phyloP scores from a whole-genome alignment of 1,140 invertebrate species.

The Heliconius hewitsoni region DNA sequence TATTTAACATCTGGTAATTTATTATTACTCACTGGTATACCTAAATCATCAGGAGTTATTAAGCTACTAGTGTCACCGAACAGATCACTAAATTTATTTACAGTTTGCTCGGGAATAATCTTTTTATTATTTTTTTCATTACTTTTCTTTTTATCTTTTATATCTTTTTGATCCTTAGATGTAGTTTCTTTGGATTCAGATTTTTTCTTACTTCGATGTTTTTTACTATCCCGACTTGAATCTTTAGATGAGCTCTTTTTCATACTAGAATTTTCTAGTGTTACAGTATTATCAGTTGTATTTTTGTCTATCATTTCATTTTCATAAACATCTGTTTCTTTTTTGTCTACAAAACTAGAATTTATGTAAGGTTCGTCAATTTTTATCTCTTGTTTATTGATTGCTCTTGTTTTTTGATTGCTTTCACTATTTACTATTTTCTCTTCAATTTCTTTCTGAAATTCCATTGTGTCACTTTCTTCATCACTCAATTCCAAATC shows the following conservation, averaged over 20 bases:
- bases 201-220: conserved; percentile 43
- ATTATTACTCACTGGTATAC: conserved; percentile 38
- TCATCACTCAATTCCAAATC: conserved; percentile 74
- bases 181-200: conserved; percentile 31
- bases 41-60: conserved; percentile 71
- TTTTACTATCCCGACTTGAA: conserved; percentile 31
- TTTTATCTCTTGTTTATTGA: neutral
- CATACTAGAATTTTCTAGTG: neutral
- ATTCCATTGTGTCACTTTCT: conserved; percentile 54
- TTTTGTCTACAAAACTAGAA: neutral
- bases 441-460: conserved; percentile 24
- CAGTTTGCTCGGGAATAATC: conserved; percentile 29
- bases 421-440: neutral
- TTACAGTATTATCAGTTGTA: neutral
- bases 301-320: neutral
- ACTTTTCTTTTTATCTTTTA: conserved; percentile 31
- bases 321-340: neutral
- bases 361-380: conserved; percentile 9
- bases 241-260: conserved; percentile 25
- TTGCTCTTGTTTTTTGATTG: neutral
- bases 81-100: conserved; percentile 64
- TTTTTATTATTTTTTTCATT: conserved; percentile 30
- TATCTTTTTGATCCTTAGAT: conserved; percentile 27
- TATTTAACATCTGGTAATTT: conserved; percentile 42
- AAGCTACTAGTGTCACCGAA: conserved; percentile 73